Evolutionary conservation across 2,797 vertebrate species (phyloP), one percentile per base, ranked within the genome.

Genomic region (Ctenosaura bakeri): DNA sequence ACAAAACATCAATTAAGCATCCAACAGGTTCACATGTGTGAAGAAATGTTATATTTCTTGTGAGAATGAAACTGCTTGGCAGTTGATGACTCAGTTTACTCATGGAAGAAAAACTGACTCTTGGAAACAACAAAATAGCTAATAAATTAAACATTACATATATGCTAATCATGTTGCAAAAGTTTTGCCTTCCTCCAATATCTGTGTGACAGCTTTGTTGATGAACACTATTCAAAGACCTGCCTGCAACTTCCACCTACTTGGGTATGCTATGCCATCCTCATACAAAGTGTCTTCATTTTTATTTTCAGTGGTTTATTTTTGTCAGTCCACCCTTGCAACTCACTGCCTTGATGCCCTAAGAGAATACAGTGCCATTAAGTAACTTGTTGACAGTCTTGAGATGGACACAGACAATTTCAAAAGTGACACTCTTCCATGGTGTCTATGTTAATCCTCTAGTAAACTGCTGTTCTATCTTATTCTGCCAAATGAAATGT

Each of bases 141-240:
- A 50, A 84, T 66, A 6, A 35, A 73, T 89, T 24, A 64, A 83
- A 59, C 29, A 83, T 56, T 76, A 89, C 73, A 52, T 52, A 77
- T 6, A 35, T n/a, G 6, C 73, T 77, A 84, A 73, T 32, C 62
- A 4, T 24, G 54, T 18, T 52, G 38, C 46, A 83, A 89, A n/a
- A 29, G 32, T 46, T 14, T 78, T n/a, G 29, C 29, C 54, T 42
- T n/a, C 54, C 64, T 16, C 35, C 59, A 88, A 46, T 1, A n/a
- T 2, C 59, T 83, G 54, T 88, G 32, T 50, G 26, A 18, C 9
- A 76, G 54, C 32, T 76, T 56, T 82, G 24, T 35, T 26, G 14
- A 46, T 32, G 16, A 86, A 56, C 9, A 88, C 22, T 83, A 83
- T 76, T 83, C 35, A 74, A 54, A 50, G 1, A 32, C 46, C 26